Base-by-base conservation (phyloP, 2,113 vertebrate species). In the Percopsis transmontana region DNA sequence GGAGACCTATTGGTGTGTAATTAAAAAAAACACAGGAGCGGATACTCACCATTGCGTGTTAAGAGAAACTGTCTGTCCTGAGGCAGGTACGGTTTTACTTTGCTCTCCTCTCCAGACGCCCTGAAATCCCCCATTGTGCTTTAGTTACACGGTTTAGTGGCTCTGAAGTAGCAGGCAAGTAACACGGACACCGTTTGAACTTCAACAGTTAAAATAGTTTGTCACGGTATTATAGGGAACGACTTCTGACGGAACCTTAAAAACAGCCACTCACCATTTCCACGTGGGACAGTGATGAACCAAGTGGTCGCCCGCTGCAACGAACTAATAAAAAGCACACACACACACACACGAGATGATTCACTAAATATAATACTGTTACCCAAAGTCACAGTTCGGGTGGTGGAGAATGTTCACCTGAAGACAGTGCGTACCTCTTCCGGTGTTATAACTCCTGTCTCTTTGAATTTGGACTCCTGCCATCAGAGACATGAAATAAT, bases 271-370 rank as follows among this genome's bases (percentile, higher is more conserved):
- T 94, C 93, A 96, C 97, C 97, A 99, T 94, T 99, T 96, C 97
- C 97, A 99, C 58, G 97, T 99, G 56, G 97, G 97, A 80, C 97
- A 99, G 86, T 99, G 97, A 83, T 99, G 97, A 78, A 99, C 97
- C 88, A 99, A 85, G 81, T 99, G 96, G 87, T 98, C 97, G 86
- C 97, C 97, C 67, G 97, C 97, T 77, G 95, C 96, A 1, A 98
- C 93, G 90, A 99, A 99, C 97, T 86, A 47, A 15, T 24, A 33
- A 39, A 19, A 57, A 3, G n/a, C n/a, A n/a, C n/a, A 13, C 2
- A 2, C 55, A 40, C 19, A n/a, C 21, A 19, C 38, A 2, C 2
- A 1, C n/a, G 66, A 58, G 21, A 3, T 5, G 40, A 33, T 45
- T 53, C 16, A 19, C n/a, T 38, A 41, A 45, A 33, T 15, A 42